A percentile compares a stretch with the other conserved stretches of the same genome.
These are phyloP conservation scores for Protomyctophum bolini DNA, from an alignment of 2,113 vertebrate species.

Conservation along the genomic window DNA sequence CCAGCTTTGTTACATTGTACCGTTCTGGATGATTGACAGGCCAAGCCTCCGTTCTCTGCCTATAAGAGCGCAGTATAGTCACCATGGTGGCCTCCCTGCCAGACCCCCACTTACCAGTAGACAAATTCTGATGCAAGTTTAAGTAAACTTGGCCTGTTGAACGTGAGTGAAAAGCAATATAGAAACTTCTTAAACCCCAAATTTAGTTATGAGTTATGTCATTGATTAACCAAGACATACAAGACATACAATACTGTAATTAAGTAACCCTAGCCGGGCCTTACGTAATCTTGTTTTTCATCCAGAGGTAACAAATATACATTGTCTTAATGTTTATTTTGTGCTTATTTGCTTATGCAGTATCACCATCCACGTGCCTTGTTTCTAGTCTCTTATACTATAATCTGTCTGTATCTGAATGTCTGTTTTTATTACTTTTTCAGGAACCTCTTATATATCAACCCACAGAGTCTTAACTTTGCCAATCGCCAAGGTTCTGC, in stretches of 20 bases:
- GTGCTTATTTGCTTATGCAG: neutral
- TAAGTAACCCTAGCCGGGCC: no score
- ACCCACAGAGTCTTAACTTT: conserved; percentile 98
- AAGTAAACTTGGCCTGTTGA: no score
- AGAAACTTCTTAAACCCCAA: no score
- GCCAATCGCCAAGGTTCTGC: conserved; percentile 98
- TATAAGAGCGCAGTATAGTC: conserved; percentile 31
- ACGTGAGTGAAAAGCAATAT: no score
- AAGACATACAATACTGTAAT: no score
- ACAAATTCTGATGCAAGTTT: conserved; percentile 22
- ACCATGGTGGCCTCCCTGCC: conserved; percentile 4
- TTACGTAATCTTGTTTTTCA: no score
- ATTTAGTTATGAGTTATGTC: no score
- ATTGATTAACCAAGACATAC: no score
- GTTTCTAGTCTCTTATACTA: neutral
- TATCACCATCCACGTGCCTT: neutral
- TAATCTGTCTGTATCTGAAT: neutral
- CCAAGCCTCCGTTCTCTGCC: conserved; percentile 30
- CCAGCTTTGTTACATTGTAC: neutral
- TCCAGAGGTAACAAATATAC: no score
- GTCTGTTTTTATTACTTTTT: conserved; percentile 21
- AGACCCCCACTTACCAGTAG: conserved; percentile 15
- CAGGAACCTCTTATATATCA: conserved; percentile 96
- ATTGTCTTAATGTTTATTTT: neutral
- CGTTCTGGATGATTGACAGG: conserved; percentile 10